These are phyloP conservation scores for Grus americana DNA, from an alignment of 2,113 vertebrate genomes.

Conservation along the genomic window DNA sequence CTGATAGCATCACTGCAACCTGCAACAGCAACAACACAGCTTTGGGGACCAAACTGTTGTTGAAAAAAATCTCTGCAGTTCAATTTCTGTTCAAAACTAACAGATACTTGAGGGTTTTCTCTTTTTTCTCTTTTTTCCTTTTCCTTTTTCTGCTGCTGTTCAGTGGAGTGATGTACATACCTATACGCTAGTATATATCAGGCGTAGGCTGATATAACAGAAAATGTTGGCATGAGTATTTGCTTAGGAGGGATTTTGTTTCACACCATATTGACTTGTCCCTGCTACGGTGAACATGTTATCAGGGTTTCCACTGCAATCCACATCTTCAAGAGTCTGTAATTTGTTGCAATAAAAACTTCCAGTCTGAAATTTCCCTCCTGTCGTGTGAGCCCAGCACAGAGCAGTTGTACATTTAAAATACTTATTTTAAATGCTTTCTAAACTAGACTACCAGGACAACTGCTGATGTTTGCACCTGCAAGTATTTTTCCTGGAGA, in stretches of 20 bases:
- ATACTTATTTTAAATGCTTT: slow-evolving; percentile 1
- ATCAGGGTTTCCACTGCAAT: neutral
- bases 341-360: neutral
- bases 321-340: neutral
- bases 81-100: neutral
- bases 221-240: neutral
- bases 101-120: neutral
- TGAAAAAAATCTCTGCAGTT: neutral
- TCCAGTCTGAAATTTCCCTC: neutral
- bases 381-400: neutral
- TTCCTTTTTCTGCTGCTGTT: neutral
- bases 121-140: neutral
- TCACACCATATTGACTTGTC: neutral
- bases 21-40: neutral
- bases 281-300: neutral
- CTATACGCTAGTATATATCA: neutral
- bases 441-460: slow-evolving; percentile 19
- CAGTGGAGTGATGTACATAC: neutral
- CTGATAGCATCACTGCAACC: neutral
- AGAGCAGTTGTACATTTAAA: neutral
- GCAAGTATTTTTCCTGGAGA: neutral
- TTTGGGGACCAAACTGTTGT: neutral
- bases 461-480: slow-evolving; percentile 1
- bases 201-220: neutral
- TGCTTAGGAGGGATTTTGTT: neutral